Evolutionary conservation across 2,797 vertebrate genomes (phyloP), one percentile per base, ranked within the genome.

Genomic region (Clarias platycephalus): DNA sequence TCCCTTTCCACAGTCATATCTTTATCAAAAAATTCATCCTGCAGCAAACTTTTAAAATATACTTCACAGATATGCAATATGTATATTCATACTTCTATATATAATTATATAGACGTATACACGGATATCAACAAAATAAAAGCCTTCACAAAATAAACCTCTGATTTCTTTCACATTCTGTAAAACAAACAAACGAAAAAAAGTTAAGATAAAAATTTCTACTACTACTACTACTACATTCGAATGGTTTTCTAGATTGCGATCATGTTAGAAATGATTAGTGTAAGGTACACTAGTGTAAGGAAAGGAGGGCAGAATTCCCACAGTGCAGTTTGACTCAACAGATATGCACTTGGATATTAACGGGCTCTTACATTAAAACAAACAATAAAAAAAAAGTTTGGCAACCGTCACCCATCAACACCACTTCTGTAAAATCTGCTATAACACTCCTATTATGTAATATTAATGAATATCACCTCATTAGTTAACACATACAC

Each of bases 61-160:
- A 91, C 88, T 89, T 93, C 91, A 91, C 90, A 92, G 66, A 92
- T 91, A 91, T 91, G 87, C 88, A 90, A 90, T 91, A 92, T 87
- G 85, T 84, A 90, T 89, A 86, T 83, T 79, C 81, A 86, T 86
- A 53, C 10, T 67, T 63, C 64, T 85, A 85, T 83, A 81, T 78
- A 71, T 70, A 81, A 75, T 79, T 22, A 37, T 15, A 31, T 20
- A 91, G 1, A 76, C 13, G 55, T 20, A 82, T 88, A 53, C 89
- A 84, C 86, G 81, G 89, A 83, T 91, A 85, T 93, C 89, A 93
- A 89, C 92, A 93, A 94, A 95, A 95, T 94, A 93, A 93, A 93
- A 92, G 89, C 90, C 91, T 93, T 91, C 91, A 91, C 88, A 94
- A 95, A 94, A 95, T 94, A 95, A 93, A 94, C 91, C 92, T 94